phyloP scores from a whole-genome alignment of 2,888 invertebrate species.

The Sarcophaga subvicina region DNA sequence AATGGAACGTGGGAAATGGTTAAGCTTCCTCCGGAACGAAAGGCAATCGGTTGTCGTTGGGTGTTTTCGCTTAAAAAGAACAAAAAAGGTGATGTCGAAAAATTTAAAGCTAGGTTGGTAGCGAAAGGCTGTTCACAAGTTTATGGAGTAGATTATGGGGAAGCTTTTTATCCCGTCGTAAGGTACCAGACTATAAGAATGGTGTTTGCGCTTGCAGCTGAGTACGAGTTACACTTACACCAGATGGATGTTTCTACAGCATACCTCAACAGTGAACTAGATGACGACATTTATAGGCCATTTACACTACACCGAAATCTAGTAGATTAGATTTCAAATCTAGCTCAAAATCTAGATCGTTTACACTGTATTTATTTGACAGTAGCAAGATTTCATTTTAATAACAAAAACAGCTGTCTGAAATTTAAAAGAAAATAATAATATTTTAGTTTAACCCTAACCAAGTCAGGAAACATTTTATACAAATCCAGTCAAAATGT shows the following conservation, averaged over 20 bases:
- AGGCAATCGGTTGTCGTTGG: slow-evolving; percentile 60
- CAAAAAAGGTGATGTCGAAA: slow-evolving; percentile 57
- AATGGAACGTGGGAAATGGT: slow-evolving; percentile 5
- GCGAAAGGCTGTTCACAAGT: slow-evolving; percentile 60
- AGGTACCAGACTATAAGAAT: slow-evolving; percentile 45
- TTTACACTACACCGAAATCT: no score
- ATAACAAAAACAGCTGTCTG: no score
- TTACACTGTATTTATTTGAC: no score
- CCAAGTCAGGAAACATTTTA: no score
- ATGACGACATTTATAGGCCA: slow-evolving; percentile 56
- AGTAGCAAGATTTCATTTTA: no score
- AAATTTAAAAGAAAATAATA: no score
- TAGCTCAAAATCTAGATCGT: no score
- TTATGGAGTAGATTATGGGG: background rate
- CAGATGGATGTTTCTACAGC: slow-evolving; percentile 5
- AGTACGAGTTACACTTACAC: slow-evolving; percentile 45
- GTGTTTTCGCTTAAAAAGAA: slow-evolving; percentile 56
- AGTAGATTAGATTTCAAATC: no score
- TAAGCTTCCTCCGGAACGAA: slow-evolving; percentile 47
- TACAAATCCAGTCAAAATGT: no score
- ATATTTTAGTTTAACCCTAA: no score
- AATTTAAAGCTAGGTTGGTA: slow-evolving; percentile 66
- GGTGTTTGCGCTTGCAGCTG: slow-evolving; percentile 50
- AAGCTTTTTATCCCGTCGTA: slow-evolving; percentile 49
- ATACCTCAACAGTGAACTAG: slow-evolving; percentile 60